phyloP scores from a whole-genome alignment of 2,113 vertebrate species.

The Chaetodon auriga region DNA sequence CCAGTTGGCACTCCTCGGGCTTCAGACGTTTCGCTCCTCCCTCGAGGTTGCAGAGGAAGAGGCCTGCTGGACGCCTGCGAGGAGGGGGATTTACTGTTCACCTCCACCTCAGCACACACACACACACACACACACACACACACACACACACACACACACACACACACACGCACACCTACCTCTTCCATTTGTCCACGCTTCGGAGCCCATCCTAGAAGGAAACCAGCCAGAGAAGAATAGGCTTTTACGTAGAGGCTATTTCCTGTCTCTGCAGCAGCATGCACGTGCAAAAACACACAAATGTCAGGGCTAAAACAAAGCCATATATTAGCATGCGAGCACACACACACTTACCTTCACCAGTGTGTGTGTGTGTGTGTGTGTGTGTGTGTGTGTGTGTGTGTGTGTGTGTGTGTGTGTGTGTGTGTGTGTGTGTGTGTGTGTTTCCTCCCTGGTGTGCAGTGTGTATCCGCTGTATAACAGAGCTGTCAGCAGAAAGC shows the following conservation, averaged over 20 bases:
- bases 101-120: conserved; percentile 32
- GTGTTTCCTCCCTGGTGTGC: conserved; percentile 60
- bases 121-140: conserved; percentile 15
- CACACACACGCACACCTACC: conserved; percentile 32
- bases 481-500: conserved; percentile 70
- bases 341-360: conserved; percentile 32
- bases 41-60: conserved; percentile 67
- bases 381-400: conserved; percentile 50
- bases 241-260: conserved; percentile 73
- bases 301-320: conserved; percentile 51
- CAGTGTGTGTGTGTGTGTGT: conserved; percentile 16
- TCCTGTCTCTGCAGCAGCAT: conserved; percentile 68
- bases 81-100: conserved; percentile 51
- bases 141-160: conserved; percentile 38
- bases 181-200: conserved; percentile 49
- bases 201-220: conserved; percentile 82
- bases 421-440: conserved; percentile 7
- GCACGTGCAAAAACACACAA: conserved; percentile 61
- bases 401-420: neutral
- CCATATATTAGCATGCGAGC: conserved; percentile 39
- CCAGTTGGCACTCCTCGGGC: conserved; percentile 72
- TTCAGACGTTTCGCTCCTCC: conserved; percentile 60
- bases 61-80: conserved; percentile 35
- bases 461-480: conserved; percentile 67
- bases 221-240: conserved; percentile 82